phyloP scores from a whole-genome alignment of 2,113 vertebrate species.

The Podarcis raffonei region DNA sequence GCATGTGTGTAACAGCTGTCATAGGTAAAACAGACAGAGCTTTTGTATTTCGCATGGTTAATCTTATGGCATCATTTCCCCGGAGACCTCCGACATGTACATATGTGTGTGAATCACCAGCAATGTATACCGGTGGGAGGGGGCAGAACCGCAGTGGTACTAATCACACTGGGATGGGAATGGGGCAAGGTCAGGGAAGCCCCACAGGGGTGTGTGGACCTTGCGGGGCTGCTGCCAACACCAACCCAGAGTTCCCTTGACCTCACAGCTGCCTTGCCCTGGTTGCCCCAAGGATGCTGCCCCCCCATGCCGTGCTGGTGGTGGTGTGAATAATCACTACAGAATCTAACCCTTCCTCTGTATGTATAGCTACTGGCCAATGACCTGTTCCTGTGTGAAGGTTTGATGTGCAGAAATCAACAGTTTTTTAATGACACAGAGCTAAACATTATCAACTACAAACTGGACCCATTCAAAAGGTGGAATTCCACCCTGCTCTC shows the following conservation, averaged over 20 bases:
- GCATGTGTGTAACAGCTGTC: not conserved
- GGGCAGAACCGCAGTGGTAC: not conserved
- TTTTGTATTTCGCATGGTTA: not conserved
- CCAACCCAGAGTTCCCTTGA: too few relatives aligned
- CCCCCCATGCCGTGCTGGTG: too few relatives aligned
- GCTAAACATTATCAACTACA: not conserved
- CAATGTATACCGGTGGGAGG: too few relatives aligned
- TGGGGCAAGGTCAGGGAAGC: too few relatives aligned
- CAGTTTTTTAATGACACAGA: not conserved
- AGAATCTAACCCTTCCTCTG: not conserved
- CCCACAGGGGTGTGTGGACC: too few relatives aligned
- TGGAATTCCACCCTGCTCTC: not conserved
- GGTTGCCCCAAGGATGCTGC: too few relatives aligned
- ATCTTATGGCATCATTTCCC: not conserved
- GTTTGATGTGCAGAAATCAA: not conserved
- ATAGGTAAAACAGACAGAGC: not conserved
- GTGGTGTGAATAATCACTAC: not conserved
- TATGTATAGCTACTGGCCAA: not conserved
- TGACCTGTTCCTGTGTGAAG: not conserved
- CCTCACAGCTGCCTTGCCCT: too few relatives aligned
- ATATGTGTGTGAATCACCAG: too few relatives aligned
- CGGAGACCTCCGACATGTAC: not conserved
- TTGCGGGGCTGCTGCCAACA: too few relatives aligned
- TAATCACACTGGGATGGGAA: too few relatives aligned
- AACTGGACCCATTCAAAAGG: not conserved